phyloP scores from a whole-genome alignment of 1,140 invertebrate species.

The Drosophila sp. region DNA sequence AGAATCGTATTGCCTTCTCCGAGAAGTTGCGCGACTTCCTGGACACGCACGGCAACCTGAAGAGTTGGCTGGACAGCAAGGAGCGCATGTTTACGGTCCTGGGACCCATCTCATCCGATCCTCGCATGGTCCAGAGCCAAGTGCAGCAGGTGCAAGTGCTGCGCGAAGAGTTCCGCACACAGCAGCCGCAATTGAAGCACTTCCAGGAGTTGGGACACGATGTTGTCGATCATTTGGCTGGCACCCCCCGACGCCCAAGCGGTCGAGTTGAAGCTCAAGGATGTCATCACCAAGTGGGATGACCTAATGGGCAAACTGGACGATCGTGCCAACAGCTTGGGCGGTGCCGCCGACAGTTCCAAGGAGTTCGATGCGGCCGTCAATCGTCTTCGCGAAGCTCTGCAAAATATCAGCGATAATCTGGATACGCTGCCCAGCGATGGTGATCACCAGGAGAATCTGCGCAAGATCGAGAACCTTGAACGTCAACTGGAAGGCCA shows the following conservation, averaged over 20 bases:
- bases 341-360: constrained; percentile 94
- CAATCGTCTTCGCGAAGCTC: constrained; percentile 90
- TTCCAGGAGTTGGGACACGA: constrained; percentile 92
- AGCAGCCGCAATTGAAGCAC: constrained; percentile 94
- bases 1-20: constrained; percentile 93
- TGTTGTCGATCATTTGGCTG: constrained; percentile 89
- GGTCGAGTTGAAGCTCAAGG: constrained; percentile 88
- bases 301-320: constrained; percentile 91
- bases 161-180: constrained; percentile 95
- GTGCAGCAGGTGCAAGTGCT: constrained; percentile 97
- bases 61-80: constrained; percentile 95
- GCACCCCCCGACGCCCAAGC: constrained; percentile 90
- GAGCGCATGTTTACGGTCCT: constrained; percentile 97
- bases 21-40: constrained; percentile 97
- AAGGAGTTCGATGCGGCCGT: constrained; percentile 95
- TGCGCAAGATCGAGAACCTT: constrained; percentile 93
- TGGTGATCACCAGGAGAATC: constrained; percentile 94
- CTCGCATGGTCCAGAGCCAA: constrained; percentile 97
- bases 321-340: constrained; percentile 92
- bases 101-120: constrained; percentile 97
- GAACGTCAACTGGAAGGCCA: constrained; percentile 95
- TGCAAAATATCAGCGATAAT: constrained; percentile 94
- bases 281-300: constrained; percentile 91
- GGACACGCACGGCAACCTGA: constrained; percentile 93
- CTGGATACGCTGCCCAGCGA: constrained; percentile 93